Conservation (phyloP, 1,140 invertebrate species). For the Mylabris phalerata region DNA sequence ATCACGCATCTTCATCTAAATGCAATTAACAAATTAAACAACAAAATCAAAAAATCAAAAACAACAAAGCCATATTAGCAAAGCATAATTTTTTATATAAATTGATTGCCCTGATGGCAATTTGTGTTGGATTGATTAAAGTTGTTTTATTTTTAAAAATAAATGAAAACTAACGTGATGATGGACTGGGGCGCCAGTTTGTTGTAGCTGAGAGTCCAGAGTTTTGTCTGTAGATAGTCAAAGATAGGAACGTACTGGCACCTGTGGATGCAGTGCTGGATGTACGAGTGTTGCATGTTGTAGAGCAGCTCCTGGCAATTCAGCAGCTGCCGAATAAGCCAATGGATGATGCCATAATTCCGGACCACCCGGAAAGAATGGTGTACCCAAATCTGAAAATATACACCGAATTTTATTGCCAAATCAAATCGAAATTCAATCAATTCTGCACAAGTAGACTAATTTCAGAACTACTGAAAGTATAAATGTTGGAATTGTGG, state of each 20-base stretch:
- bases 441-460: background rate
- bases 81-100: too few species aligned
- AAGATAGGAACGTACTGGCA: slow-evolving; percentile 92
- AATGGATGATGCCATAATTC: slow-evolving; percentile 92
- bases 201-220: slow-evolving; percentile 49
- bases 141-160: too few species aligned
- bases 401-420: background rate
- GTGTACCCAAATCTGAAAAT: slow-evolving; percentile 80
- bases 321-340: slow-evolving; percentile 72
- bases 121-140: too few species aligned
- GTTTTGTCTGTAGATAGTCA: slow-evolving; percentile 90
- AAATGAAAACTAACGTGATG: slow-evolving; percentile 42
- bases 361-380: slow-evolving; percentile 87
- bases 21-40: background rate
- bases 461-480: background rate
- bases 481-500: background rate
- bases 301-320: slow-evolving; percentile 71
- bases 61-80: background rate
- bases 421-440: too few species aligned
- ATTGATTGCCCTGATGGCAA: too few species aligned
- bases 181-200: slow-evolving; percentile 47
- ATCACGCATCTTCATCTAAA: slow-evolving; percentile 11
- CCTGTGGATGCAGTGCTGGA: slow-evolving; percentile 93
- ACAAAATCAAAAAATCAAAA: background rate
- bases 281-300: slow-evolving; percentile 87